These are phyloP conservation scores for Hydractinia echinata DNA, from an alignment of 30 jellyfish, hydroid and myxozoan genomes.

Conservation along the genomic window DNA sequence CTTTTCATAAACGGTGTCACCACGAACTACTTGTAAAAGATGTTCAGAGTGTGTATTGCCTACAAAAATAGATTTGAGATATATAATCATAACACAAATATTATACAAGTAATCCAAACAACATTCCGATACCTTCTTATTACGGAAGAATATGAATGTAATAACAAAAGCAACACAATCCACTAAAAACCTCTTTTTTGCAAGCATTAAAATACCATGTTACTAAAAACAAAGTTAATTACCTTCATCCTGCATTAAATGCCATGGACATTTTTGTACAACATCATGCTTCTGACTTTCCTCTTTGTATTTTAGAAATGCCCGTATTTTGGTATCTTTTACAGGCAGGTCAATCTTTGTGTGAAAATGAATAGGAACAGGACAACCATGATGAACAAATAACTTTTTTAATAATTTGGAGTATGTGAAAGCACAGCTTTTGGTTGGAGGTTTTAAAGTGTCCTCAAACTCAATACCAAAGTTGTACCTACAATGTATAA, in stretches of 20 bases:
- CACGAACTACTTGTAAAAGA: background rate
- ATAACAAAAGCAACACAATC: background rate
- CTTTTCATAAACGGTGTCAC: background rate
- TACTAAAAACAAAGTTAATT: background rate
- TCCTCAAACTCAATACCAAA: background rate
- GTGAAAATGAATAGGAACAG: background rate
- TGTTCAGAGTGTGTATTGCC: background rate
- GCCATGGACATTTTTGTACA: background rate
- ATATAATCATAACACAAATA: no score
- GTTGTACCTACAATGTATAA: background rate
- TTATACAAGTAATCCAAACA: no score
- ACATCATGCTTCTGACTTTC: background rate
- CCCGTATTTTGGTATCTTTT: background rate
- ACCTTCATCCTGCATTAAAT: background rate
- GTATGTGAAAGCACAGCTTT: slow-evolving; percentile 4
- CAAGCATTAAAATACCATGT: background rate
- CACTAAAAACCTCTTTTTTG: background rate
- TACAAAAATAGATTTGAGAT: background rate
- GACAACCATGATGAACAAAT: background rate
- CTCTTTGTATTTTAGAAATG: background rate
- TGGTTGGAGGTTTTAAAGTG: background rate
- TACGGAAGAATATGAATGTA: background rate
- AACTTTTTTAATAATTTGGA: background rate
- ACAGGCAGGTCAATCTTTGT: background rate
- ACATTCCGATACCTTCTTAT: no score